Evolutionary conservation across 2,797 vertebrate species (phyloP).

Genomic region (Myotis daubentonii): DNA sequence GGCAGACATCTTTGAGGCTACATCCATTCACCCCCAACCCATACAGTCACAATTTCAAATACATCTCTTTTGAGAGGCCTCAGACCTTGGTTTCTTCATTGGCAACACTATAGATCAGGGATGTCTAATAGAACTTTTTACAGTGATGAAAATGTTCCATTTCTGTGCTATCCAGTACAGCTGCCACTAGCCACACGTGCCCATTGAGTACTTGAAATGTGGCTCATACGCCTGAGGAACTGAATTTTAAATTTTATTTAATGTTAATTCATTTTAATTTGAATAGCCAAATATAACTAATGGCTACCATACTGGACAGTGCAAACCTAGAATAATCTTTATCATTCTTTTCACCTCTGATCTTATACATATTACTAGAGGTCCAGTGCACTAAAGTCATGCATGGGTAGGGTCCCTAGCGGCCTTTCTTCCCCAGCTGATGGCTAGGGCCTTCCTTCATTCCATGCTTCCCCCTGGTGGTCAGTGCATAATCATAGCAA

Average conservation of each 20-base stretch:
- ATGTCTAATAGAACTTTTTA: not conserved
- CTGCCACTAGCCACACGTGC: not conserved
- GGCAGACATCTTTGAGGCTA: not conserved
- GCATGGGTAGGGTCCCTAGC: too few relatives aligned
- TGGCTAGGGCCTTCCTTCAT: too few relatives aligned
- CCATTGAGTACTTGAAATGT: not conserved
- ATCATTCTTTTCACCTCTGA: not conserved
- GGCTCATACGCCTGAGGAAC: not conserved
- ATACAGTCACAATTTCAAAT: not conserved
- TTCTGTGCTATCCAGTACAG: not conserved
- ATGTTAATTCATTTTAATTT: not conserved
- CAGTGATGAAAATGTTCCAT: not conserved
- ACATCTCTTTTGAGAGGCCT: not conserved
- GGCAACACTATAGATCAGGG: not conserved
- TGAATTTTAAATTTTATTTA: not conserved
- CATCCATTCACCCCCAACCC: not conserved
- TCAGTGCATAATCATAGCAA: rapidly evolving
- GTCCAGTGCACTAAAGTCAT: too few relatives aligned
- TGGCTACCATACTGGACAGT: not conserved
- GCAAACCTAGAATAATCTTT: not conserved
- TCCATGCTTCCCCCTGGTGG: too few relatives aligned
- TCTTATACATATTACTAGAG: not conserved
- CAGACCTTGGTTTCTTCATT: not conserved
- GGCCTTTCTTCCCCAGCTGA: too few relatives aligned
- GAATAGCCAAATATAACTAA: not conserved